Evolutionary conservation across 2,888 invertebrate genomes (phyloP).

Genomic region (Morpho achilles): DNA sequence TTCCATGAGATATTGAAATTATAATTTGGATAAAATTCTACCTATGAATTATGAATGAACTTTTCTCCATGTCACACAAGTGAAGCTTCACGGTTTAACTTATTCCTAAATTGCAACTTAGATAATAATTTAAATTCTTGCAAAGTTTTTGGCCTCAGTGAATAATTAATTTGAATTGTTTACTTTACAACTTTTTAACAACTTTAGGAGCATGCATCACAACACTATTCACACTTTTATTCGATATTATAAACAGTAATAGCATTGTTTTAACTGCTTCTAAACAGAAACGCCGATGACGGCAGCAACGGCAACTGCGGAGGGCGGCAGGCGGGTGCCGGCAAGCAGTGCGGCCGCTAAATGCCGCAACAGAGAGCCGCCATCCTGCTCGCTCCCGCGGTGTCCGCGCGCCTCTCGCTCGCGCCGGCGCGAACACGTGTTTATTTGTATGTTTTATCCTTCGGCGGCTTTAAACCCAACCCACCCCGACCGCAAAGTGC

Average conservation of each 20-base stretch:
- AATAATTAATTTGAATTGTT: no score
- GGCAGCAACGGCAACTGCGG: conserved; percentile 27
- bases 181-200: neutral
- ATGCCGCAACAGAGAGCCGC: conserved; percentile 69
- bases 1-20: no score
- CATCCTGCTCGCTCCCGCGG: conserved; percentile 65
- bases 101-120: no score
- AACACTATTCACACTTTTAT: conserved; percentile 21
- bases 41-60: no score
- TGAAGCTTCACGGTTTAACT: no score
- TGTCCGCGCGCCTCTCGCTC: conserved; percentile 68
- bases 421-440: conserved; percentile 82
- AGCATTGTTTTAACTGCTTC: conserved; percentile 5
- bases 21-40: no score
- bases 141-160: no score
- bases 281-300: conserved; percentile 24
- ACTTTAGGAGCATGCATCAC: conserved; percentile 3
- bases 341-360: conserved; percentile 60
- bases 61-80: no score
- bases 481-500: conserved; percentile 84
- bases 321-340: conserved; percentile 43
- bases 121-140: no score
- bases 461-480: conserved; percentile 83
- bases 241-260: conserved; percentile 11
- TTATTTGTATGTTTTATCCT: conserved; percentile 82